Percentiles rank a stretch among this genome's conserved stretches.
Evolutionary conservation across 2,113 vertebrate species (phyloP).

Genomic region (Thomomys bottae): DNA sequence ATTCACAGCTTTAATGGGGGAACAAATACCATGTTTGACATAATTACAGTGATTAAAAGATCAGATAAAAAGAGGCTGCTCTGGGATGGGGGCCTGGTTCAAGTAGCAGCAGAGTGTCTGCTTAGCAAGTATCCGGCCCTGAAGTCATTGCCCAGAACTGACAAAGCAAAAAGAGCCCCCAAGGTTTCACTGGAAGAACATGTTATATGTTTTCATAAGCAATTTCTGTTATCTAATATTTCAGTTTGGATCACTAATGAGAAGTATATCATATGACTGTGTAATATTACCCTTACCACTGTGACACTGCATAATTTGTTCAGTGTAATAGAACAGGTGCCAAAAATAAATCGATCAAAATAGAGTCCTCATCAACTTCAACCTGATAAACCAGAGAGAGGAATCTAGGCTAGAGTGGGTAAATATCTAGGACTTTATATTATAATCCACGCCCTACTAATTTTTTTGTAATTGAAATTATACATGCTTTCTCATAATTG

Average conservation of each 20-base stretch:
- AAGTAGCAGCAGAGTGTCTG: too few relatives aligned
- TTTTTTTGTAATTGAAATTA: background rate
- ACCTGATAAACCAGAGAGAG: background rate
- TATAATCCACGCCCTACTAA: background rate
- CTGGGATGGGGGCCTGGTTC: too few relatives aligned
- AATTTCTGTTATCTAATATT: background rate
- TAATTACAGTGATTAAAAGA: background rate
- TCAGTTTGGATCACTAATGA: background rate
- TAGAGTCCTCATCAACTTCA: background rate
- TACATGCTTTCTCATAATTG: background rate
- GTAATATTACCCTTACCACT: background rate
- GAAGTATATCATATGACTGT: background rate
- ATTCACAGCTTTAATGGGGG: constrained; percentile 39
- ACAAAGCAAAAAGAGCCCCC: background rate
- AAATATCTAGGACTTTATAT: background rate
- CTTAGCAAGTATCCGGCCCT: too few relatives aligned
- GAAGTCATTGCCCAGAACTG: too few relatives aligned
- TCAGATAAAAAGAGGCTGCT: background rate
- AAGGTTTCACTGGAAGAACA: background rate
- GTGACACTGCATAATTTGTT: background rate
- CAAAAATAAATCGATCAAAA: background rate
- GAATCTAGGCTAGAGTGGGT: background rate
- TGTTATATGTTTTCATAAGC: background rate
- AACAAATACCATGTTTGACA: background rate
- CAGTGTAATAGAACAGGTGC: background rate